These are phyloP conservation scores for Aurelia aurita DNA, from an alignment of 30 jellyfish, hydroid and myxozoan genomes.

Conservation along the genomic window DNA sequence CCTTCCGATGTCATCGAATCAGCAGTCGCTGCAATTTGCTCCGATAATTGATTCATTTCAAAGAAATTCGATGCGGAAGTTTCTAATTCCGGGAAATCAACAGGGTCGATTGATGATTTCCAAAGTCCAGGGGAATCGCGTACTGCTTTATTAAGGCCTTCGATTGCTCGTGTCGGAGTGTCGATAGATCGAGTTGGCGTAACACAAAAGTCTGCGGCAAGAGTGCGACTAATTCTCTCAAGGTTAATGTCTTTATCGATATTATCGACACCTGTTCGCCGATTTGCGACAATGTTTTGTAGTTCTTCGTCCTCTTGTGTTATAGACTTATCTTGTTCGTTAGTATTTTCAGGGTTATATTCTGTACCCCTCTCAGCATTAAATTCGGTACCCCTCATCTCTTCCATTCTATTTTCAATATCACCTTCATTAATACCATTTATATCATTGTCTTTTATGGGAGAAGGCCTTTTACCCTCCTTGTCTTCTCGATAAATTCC, in stretches of 20 bases:
- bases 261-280: not conserved
- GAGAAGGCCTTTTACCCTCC: too few relatives aligned
- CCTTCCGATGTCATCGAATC: slow-evolving; percentile 78
- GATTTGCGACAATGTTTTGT: slow-evolving; percentile 24
- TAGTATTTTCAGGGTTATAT: not conserved
- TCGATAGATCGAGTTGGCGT: slow-evolving; percentile 61
- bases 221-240: slow-evolving; percentile 52
- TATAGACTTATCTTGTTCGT: not conserved
- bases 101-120: slow-evolving; percentile 69
- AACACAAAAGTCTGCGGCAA: slow-evolving; percentile 59
- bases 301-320: slow-evolving; percentile 66
- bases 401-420: not conserved
- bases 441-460: not conserved
- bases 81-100: slow-evolving; percentile 59
- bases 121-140: slow-evolving; percentile 83
- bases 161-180: slow-evolving; percentile 68
- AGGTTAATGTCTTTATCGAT: slow-evolving; percentile 18
- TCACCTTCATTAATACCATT: slow-evolving; percentile 1
- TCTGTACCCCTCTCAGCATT: too few relatives aligned
- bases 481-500: too few relatives aligned
- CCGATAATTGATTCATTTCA: slow-evolving; percentile 65
- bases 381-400: too few relatives aligned
- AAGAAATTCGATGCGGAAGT: slow-evolving; percentile 66
- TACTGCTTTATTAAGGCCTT: slow-evolving; percentile 56
- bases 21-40: slow-evolving; percentile 81